Evolutionary conservation across 2,113 vertebrate species (phyloP).

Genomic region (Myotis brandtii): DNA sequence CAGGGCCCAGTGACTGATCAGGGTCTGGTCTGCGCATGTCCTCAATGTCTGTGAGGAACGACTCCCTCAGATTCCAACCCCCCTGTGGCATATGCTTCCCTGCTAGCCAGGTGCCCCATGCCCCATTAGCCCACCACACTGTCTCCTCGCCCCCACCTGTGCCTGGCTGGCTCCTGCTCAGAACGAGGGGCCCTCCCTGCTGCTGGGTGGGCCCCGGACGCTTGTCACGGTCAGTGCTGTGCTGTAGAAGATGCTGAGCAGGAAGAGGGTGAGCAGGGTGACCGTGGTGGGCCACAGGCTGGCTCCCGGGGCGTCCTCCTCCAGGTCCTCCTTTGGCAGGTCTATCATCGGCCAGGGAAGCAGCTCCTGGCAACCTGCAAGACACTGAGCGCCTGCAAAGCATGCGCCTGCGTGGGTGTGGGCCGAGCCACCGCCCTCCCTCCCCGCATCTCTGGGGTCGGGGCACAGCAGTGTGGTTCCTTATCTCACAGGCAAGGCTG

Average conservation of each 20-base stretch:
- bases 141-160: neutral
- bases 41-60: neutral
- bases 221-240: slow-evolving; percentile 89
- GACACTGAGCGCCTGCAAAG: neutral
- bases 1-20: no score
- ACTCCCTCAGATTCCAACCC: neutral
- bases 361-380: neutral
- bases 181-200: slow-evolving; percentile 50
- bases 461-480: no score
- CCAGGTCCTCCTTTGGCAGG: neutral
- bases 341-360: slow-evolving; percentile 27
- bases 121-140: neutral
- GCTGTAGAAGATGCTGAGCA: slow-evolving; percentile 91
- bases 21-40: accelerated
- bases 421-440: accelerated
- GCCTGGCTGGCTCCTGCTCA: neutral
- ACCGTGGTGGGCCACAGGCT: slow-evolving; percentile 85
- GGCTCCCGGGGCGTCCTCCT: slow-evolving; percentile 77
- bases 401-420: accelerated
- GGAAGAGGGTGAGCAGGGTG: slow-evolving; percentile 92
- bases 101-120: accelerated
- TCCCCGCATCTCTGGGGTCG: accelerated
- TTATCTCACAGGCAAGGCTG: neutral
- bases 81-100: neutral
- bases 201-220: slow-evolving; percentile 64